Base-by-base conservation (phyloP, 2,113 vertebrate species). In the Ciconia stormi region DNA sequence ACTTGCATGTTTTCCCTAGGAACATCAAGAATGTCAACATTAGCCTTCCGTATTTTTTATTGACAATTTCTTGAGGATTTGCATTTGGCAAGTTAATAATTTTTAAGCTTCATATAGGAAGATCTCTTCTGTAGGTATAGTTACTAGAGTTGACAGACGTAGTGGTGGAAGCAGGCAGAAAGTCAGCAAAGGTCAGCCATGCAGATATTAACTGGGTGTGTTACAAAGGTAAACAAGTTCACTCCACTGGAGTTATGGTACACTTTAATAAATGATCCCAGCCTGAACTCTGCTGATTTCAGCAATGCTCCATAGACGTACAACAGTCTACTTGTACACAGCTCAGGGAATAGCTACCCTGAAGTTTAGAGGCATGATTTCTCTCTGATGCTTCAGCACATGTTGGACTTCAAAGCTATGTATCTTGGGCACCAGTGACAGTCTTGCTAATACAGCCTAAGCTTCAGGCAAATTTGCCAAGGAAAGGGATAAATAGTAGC, bases 1-100 rank as follows among this genome's bases (percentile, higher is more conserved):
- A 58, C 73, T 50, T 67, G 59, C 13, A 11, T 17, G 13, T 61
- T 94, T 93, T 72, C n/a, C 12, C 5, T 7, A 67, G 47, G 49
- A 83, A 63, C 17, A 83, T 27, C 5, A 66, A 63, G 62, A 83
- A 77, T 9, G 9, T 65, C 49, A 86, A 0, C 0, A 0, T 77
- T n/a, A 82, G 19, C 47, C 21, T 91, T 83, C 27, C n/a, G 27
- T 76, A 36, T n/a, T 91, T 91, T 53, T 62, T 55, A 73, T 2
- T n/a, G 80, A 55, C 29, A 53, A 58, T 59, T 87, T 91, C 36
- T 47, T 67, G 59, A 91, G 25, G 20, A 72, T 88, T 66, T 86
- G 63, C 22, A 44, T 77, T 94, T 86, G 89, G 50, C 53, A 89
- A 44, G 29, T 61, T 34, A 29, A 25, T 56, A 16, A 32, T 73